Percentiles rank a stretch among this genome's conserved stretches.
Conservation (phyloP, 2,797 vertebrate species). For the Phataginus tricuspis region DNA sequence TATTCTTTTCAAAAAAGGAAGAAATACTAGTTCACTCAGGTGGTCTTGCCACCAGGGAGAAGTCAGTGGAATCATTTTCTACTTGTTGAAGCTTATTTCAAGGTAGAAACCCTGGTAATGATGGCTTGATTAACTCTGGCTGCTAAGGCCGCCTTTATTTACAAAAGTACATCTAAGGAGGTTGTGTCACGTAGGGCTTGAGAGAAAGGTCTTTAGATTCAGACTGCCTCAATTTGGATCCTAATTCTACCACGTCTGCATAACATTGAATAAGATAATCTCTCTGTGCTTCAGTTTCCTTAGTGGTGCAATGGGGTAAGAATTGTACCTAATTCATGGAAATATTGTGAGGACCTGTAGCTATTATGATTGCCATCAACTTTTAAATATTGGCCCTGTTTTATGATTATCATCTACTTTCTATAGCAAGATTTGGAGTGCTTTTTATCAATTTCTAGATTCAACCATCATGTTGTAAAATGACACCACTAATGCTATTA, state of each 20-base stretch:
- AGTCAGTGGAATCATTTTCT: neutral
- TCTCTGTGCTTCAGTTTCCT: neutral
- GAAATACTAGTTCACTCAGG: neutral
- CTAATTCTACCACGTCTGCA: neutral
- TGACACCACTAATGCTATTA: neutral
- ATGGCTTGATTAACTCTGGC: neutral
- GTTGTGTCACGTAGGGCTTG: neutral
- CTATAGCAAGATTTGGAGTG: neutral
- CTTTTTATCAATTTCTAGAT: neutral
- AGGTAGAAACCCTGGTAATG: neutral
- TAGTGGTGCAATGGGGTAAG: neutral
- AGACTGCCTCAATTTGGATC: neutral
- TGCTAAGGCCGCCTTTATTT: neutral
- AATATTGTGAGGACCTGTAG: neutral
- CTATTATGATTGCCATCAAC: neutral
- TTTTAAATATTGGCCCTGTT: neutral
- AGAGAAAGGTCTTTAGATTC: neutral
- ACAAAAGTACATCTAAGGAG: neutral
- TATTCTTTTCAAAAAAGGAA: neutral
- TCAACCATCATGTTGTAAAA: neutral
- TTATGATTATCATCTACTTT: neutral
- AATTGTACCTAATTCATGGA: neutral
- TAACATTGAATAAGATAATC: neutral
- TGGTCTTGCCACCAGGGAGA: neutral
- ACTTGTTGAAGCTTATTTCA: neutral